A percentile compares a stretch with the other conserved stretches of the same genome.
Evolutionary conservation across 2,888 invertebrate species (phyloP).

Genomic region (Stenodema calcarata): DNA sequence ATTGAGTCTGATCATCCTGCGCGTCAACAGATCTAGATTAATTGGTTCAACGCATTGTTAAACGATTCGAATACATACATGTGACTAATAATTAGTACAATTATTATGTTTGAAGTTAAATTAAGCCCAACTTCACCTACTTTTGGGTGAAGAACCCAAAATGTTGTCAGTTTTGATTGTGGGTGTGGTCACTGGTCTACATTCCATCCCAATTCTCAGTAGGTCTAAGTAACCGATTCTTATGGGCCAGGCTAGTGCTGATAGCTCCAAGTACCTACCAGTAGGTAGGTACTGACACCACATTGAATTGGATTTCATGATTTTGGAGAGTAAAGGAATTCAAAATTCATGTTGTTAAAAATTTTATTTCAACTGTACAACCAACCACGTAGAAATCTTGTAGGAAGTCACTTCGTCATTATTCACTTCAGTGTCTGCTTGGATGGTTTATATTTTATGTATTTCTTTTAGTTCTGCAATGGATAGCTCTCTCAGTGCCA

Average conservation of each 20-base stretch:
- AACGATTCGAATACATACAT: not conserved
- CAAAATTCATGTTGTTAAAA: too few species aligned
- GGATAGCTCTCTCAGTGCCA: slow-evolving; percentile 65
- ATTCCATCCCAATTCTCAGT: not conserved
- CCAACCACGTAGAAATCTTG: not conserved
- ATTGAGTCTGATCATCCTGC: not conserved
- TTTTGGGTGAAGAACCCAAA: too few species aligned
- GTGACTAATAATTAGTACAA: not conserved
- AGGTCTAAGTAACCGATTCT: not conserved
- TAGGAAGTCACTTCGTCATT: not conserved
- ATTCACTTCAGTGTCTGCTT: not conserved
- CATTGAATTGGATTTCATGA: too few species aligned
- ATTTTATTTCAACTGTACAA: not conserved
- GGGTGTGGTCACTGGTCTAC: not conserved
- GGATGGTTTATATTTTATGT: not conserved
- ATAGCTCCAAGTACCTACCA: too few species aligned
- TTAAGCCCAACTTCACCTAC: not conserved
- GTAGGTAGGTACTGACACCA: too few species aligned
- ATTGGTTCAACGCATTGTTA: too few species aligned
- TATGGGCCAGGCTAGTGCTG: too few species aligned
- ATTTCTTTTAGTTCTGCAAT: not conserved
- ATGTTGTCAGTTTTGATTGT: not conserved
- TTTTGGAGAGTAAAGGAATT: too few species aligned
- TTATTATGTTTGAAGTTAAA: not conserved
- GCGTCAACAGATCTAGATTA: too few species aligned